Conservation (phyloP, 2,888 invertebrate species). For the Habrosyne pyritoides region DNA sequence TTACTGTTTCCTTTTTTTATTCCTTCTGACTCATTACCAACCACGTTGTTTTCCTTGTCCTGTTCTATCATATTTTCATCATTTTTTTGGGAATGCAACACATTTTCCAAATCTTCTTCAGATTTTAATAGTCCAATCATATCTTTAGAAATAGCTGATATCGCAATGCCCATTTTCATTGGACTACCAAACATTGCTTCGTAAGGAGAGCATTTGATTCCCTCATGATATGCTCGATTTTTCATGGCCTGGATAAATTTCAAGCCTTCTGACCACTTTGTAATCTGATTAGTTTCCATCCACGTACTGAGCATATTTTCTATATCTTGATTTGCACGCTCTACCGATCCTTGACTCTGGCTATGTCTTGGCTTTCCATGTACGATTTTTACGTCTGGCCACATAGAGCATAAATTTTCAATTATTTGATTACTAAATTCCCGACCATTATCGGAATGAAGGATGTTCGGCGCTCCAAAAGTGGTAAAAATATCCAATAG, state of each 20-base stretch:
- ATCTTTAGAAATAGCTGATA: too few species aligned
- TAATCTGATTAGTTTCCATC: too few species aligned
- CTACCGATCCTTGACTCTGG: slow-evolving; percentile 43
- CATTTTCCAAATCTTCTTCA: too few species aligned
- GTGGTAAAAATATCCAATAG: slow-evolving; percentile 53
- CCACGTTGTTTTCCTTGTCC: too few species aligned
- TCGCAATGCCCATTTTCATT: too few species aligned
- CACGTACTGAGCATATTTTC: too few species aligned
- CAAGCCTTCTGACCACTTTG: slow-evolving; percentile 40
- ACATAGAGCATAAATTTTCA: slow-evolving; percentile 30
- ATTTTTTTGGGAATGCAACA: too few species aligned
- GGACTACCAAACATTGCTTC: slow-evolving; percentile 47
- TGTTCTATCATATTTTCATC: too few species aligned
- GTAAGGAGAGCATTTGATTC: slow-evolving; percentile 48
- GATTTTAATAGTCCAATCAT: too few species aligned
- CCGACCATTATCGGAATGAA: slow-evolving; percentile 48
- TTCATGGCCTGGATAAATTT: slow-evolving; percentile 59
- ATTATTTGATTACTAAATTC: slow-evolving; percentile 44
- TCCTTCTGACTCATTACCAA: too few species aligned
- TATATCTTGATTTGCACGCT: too few species aligned
- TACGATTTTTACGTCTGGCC: slow-evolving; percentile 51
- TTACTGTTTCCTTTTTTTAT: too few species aligned
- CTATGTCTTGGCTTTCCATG: slow-evolving; percentile 51
- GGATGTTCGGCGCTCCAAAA: slow-evolving; percentile 52
- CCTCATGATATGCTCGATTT: slow-evolving; percentile 51